phyloP scores from a whole-genome alignment of 2,888 invertebrate species.

The Leptopilina myrica region DNA sequence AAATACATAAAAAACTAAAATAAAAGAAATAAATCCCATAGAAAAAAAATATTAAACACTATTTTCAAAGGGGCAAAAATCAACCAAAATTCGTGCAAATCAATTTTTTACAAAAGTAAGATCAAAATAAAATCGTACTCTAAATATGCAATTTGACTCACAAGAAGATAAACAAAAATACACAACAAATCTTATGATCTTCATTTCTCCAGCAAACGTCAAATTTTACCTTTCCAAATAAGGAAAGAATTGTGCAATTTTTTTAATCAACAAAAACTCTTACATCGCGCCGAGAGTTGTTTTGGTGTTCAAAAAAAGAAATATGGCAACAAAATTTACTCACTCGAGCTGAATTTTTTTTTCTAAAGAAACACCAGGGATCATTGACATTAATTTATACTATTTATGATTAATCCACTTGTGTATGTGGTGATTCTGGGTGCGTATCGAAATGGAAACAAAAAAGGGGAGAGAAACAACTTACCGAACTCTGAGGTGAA shows the following conservation, averaged over 20 bases:
- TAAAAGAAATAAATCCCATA: not conserved
- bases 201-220: slow-evolving; percentile 60
- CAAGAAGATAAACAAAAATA: slow-evolving; percentile 10
- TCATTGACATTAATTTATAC: slow-evolving; percentile 32
- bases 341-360: not conserved
- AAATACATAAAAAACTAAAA: not conserved
- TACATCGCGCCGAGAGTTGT: not conserved
- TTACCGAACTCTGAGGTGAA: slow-evolving; percentile 81
- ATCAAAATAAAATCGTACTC: no score
- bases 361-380: not conserved
- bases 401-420: not conserved
- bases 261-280: not conserved
- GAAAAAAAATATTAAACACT: no score
- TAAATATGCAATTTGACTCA: not conserved
- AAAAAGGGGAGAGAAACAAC: slow-evolving; percentile 64
- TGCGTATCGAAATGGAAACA: slow-evolving; percentile 19
- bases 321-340: not conserved
- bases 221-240: slow-evolving; percentile 65
- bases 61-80: no score
- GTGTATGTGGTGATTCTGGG: slow-evolving; percentile 7
- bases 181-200: slow-evolving; percentile 46
- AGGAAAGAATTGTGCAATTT: slow-evolving; percentile 53
- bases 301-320: no score
- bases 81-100: no score
- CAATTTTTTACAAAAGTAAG: not conserved